phyloP scores from a whole-genome alignment of 92 coral and sea anemone genomes.

The Metridium senile region DNA sequence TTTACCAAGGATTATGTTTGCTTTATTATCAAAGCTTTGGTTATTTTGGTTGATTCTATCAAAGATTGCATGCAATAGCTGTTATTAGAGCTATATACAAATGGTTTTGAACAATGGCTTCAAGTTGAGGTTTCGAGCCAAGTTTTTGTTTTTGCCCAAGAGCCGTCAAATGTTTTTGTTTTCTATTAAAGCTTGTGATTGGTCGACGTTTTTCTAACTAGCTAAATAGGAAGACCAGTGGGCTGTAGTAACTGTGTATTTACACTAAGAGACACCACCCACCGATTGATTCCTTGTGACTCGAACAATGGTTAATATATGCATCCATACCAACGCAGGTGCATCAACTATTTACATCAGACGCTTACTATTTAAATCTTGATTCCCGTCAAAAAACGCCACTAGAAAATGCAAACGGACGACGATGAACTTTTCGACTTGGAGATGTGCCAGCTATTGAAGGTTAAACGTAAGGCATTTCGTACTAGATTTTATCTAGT shows the following conservation, averaged over 20 bases:
- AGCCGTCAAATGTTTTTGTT: neutral
- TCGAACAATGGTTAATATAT: conserved; percentile 26
- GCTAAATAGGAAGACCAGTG: neutral
- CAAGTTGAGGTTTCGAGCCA: neutral
- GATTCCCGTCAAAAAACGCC: neutral
- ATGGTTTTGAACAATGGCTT: neutral
- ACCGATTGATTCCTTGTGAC: conserved; percentile 14
- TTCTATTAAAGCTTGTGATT: neutral
- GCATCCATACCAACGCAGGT: conserved; percentile 27
- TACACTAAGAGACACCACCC: neutral
- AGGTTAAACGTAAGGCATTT: conserved; percentile 37
- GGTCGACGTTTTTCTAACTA: neutral
- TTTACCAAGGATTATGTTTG: too few species aligned
- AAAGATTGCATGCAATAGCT: too few species aligned
- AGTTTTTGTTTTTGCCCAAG: neutral
- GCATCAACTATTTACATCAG: neutral
- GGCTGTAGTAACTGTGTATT: conserved; percentile 19
- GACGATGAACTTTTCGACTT: conserved; percentile 23
- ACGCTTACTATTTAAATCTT: conserved; percentile 12
- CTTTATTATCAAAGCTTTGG: too few species aligned
- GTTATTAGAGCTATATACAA: too few species aligned
- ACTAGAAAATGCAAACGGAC: conserved; percentile 42
- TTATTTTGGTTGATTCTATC: too few species aligned
- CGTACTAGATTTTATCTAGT: neutral
- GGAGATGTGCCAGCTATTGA: conserved; percentile 50